These are phyloP conservation scores for Numida meleagris DNA, from an alignment of 2,113 vertebrate species.

Conservation along the genomic window DNA sequence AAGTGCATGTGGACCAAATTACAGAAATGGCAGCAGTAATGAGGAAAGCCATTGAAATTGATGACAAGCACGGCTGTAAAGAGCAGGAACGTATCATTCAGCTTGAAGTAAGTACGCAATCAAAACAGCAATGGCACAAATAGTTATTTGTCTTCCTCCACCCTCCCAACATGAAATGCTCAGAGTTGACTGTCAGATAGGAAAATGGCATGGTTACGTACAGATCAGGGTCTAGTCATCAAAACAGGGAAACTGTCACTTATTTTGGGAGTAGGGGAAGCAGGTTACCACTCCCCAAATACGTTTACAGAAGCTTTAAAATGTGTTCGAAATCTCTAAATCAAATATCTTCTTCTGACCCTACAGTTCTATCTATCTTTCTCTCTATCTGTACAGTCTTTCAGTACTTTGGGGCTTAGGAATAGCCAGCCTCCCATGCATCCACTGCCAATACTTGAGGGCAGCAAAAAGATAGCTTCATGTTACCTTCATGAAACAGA, in stretches of 20 bases:
- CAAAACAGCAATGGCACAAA: background rate
- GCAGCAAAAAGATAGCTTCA: background rate
- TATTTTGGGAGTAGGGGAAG: background rate
- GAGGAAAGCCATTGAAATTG: slow-evolving; percentile 94
- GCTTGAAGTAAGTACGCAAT: slow-evolving; percentile 83
- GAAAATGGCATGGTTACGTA: background rate
- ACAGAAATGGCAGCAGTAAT: slow-evolving; percentile 98
- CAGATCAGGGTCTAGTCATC: background rate
- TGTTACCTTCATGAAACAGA: background rate
- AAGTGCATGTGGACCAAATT: slow-evolving; percentile 95
- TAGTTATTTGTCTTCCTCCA: background rate
- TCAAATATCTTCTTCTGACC: background rate
- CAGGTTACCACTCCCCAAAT: background rate
- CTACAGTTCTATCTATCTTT: background rate
- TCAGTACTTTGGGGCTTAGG: background rate
- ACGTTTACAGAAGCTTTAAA: background rate
- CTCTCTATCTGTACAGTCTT: background rate
- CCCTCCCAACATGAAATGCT: background rate
- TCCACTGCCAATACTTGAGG: background rate
- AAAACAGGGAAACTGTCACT: background rate
- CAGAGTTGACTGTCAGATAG: background rate
- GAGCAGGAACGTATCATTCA: slow-evolving; percentile 94
- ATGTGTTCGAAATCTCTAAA: too few species aligned
- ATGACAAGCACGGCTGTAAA: slow-evolving; percentile 88
- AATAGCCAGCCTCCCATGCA: background rate